Evolutionary conservation across 2,113 vertebrate species (phyloP).

Genomic region (Corythornis madagascariensis): DNA sequence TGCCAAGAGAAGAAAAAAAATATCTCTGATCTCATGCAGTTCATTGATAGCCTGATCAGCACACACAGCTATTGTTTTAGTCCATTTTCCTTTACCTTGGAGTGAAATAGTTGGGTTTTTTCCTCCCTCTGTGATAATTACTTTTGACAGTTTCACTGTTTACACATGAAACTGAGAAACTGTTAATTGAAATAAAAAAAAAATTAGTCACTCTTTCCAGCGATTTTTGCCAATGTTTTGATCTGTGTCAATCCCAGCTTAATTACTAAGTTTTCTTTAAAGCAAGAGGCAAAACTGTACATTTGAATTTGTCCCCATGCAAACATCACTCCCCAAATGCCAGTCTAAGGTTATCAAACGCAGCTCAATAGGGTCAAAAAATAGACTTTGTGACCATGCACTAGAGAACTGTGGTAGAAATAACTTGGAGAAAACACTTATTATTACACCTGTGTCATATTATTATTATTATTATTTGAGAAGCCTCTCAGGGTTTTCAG

Average conservation of each 20-base stretch:
- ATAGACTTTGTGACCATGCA: neutral
- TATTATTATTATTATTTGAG: neutral
- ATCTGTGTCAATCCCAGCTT: constrained; percentile 76
- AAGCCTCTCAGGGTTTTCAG: constrained; percentile 62
- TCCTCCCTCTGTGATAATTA: constrained; percentile 71
- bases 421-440: neutral
- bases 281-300: constrained; percentile 48
- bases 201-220: constrained; percentile 78
- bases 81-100: constrained; percentile 52
- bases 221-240: constrained; percentile 77
- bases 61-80: constrained; percentile 59
- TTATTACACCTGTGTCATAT: too few species aligned
- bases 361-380: constrained; percentile 36
- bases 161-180: constrained; percentile 78
- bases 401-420: constrained; percentile 36
- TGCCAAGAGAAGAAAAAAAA: neutral
- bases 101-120: constrained; percentile 52
- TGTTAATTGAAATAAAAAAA: constrained; percentile 78
- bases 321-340: neutral
- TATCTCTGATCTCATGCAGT: neutral
- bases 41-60: constrained; percentile 2
- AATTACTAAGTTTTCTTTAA: constrained; percentile 74
- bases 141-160: constrained; percentile 79
- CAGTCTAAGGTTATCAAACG: neutral
- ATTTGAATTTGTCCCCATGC: constrained; percentile 8